phyloP scores from a whole-genome alignment of 2,888 invertebrate species.

The Ceriagrion tenellum region DNA sequence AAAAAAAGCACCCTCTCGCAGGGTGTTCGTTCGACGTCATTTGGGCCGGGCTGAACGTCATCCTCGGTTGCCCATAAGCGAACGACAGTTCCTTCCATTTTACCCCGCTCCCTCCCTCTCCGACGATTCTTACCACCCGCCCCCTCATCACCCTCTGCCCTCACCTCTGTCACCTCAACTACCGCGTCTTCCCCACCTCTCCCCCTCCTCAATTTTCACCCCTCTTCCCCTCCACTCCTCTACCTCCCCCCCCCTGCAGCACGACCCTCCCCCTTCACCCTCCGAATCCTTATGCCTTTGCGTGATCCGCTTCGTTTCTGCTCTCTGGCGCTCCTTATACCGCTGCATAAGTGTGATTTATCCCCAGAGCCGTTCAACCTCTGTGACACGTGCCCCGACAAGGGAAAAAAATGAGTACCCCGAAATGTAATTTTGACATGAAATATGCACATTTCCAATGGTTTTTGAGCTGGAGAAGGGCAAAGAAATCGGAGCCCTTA shows the following conservation, averaged over 20 bases:
- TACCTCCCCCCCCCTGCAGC: not conserved
- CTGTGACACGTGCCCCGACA: constrained; percentile 24
- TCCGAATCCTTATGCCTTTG: constrained; percentile 21
- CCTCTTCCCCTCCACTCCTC: not conserved
- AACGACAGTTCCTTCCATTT: not conserved
- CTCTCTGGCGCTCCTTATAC: not conserved
- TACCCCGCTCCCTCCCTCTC: not conserved
- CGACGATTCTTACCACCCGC: not conserved
- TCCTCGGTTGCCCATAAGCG: constrained; percentile 37
- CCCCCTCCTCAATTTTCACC: not conserved
- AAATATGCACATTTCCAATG: constrained; percentile 43
- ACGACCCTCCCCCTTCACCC: not conserved
- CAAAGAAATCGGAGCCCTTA: not conserved
- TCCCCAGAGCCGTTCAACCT: constrained; percentile 23
- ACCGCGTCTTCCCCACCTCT: not conserved
- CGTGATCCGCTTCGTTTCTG: constrained; percentile 41
- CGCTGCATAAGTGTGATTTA: constrained; percentile 40
- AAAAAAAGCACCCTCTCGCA: not conserved
- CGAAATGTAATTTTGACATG: constrained; percentile 45
- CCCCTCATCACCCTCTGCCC: not conserved
- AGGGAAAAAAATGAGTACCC: not conserved
- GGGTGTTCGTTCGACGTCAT: constrained; percentile 42
- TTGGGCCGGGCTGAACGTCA: constrained; percentile 40
- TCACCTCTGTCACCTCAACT: not conserved
- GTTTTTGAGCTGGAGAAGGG: constrained; percentile 18